phyloP scores from a whole-genome alignment of 2,797 vertebrate species.

The Limnodromus scolopaceus region DNA sequence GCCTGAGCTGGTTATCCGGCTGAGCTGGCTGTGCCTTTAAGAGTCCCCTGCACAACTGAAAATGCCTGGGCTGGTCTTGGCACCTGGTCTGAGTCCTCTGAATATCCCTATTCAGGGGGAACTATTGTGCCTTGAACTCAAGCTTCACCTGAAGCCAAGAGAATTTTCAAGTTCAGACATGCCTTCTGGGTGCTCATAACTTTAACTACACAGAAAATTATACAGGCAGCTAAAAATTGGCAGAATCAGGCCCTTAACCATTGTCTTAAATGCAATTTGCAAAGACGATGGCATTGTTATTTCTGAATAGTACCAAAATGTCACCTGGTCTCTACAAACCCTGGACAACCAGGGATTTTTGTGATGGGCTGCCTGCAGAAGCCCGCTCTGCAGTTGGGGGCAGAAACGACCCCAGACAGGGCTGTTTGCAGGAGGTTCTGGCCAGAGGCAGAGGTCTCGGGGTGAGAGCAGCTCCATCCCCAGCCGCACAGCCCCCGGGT shows the following conservation, averaged over 20 bases:
- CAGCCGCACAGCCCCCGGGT: accelerated
- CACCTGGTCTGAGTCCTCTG: neutral
- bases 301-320: neutral
- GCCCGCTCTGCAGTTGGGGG: accelerated
- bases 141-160: neutral
- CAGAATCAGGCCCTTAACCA: accelerated
- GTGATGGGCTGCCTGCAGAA: neutral
- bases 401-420: neutral
- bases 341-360: neutral
- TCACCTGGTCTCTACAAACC: neutral
- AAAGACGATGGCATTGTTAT: neutral
- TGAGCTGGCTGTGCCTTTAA: neutral
- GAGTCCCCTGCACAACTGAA: neutral
- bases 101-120: conserved; percentile 20
- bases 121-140: neutral
- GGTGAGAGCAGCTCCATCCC: neutral
- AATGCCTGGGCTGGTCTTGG: neutral
- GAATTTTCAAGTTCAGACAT: neutral
- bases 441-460: neutral
- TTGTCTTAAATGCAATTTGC: neutral
- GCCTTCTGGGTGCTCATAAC: neutral
- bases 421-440: neutral
- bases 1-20: neutral
- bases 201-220: neutral
- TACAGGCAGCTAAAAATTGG: neutral